A percentile compares a stretch with the other conserved stretches of the same genome.
Conservation (phyloP, 2,113 vertebrate genomes). For the Anthoscopus minutus region DNA sequence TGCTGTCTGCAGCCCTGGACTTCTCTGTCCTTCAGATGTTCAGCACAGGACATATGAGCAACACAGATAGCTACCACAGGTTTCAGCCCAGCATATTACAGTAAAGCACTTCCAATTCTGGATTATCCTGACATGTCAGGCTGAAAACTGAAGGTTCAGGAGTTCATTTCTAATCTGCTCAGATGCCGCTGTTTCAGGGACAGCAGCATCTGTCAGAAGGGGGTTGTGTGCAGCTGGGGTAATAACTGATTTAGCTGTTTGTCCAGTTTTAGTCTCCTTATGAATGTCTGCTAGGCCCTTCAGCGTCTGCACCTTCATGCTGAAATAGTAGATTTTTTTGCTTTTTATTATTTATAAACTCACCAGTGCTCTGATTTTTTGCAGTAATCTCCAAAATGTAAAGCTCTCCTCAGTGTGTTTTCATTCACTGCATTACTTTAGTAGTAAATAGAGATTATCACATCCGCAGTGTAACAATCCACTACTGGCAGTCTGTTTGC, state of each 20-base stretch:
- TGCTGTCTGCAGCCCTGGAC: background rate
- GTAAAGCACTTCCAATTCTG: background rate
- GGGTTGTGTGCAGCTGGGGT: background rate
- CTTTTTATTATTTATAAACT: background rate
- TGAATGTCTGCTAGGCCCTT: background rate
- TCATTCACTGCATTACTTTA: background rate
- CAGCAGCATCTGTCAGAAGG: constrained; percentile 22
- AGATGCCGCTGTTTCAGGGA: background rate
- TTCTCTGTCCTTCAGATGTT: background rate
- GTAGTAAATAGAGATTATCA: background rate
- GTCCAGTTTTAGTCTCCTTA: background rate
- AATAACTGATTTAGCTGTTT: constrained; percentile 8
- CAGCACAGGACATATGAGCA: background rate
- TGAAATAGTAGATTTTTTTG: background rate
- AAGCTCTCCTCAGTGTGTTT: background rate
- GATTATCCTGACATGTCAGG: background rate
- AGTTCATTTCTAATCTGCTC: constrained; percentile 47
- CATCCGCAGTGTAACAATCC: background rate
- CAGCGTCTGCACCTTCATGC: background rate
- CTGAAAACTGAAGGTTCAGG: constrained; percentile 3
- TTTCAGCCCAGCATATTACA: background rate
- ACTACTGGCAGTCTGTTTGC: background rate
- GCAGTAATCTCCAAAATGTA: background rate
- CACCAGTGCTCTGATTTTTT: background rate
- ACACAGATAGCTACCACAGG: background rate